These are phyloP conservation scores for Rambutsinella grinnellia DNA, from an alignment of 2,888 invertebrate species.

Conservation along the genomic window DNA sequence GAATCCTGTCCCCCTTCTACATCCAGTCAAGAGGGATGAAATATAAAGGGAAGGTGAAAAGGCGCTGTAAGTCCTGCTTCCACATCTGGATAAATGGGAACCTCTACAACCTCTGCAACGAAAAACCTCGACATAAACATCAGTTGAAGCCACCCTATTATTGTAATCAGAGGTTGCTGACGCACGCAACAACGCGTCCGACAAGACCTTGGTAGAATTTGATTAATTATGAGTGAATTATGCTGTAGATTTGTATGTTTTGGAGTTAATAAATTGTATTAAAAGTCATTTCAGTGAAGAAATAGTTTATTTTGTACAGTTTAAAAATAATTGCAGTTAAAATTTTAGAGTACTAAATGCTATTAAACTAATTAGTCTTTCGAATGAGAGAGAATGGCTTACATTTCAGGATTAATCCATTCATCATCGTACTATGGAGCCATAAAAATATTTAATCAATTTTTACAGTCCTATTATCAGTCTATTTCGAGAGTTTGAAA, in stretches of 20 bases:
- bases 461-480: background rate
- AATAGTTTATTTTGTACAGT: background rate
- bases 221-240: background rate
- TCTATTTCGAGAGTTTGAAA: constrained; percentile 4
- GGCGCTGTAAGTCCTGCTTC: constrained; percentile 85
- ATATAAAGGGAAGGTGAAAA: constrained; percentile 77
- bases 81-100: constrained; percentile 78
- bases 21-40: constrained; percentile 75
- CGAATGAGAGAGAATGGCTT: too few species aligned
- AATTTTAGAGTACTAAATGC: too few species aligned
- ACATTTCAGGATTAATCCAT: too few species aligned
- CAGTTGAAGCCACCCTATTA: constrained; percentile 79
- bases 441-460: too few species aligned
- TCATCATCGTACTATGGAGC: too few species aligned
- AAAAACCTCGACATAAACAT: constrained; percentile 85
- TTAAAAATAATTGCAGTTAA: too few species aligned
- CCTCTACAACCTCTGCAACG: constrained; percentile 81
- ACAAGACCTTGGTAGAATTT: constrained; percentile 70
- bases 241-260: too few species aligned
- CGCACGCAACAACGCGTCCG: constrained; percentile 80
- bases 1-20: too few species aligned
- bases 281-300: background rate
- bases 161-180: constrained; percentile 81
- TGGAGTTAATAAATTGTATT: too few species aligned
- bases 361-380: too few species aligned